phyloP scores from a whole-genome alignment of 30 jellyfish, hydroid and myxozoan species.

The Morbakka virulenta region DNA sequence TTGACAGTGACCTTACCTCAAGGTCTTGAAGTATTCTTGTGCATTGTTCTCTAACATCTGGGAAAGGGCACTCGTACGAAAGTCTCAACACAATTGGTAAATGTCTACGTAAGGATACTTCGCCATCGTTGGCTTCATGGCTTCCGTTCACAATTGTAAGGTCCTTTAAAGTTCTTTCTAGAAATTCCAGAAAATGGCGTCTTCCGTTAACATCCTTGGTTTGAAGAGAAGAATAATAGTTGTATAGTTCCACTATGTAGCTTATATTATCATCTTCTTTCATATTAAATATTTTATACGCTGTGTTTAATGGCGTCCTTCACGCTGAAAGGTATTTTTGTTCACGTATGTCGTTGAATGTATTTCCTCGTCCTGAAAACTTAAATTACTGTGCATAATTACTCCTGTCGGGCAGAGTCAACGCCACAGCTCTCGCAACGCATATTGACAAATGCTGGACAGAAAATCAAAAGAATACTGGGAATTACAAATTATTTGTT shows the following conservation, averaged over 20 bases:
- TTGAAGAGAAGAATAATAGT: constrained; percentile 72
- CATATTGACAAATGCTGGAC: too few species aligned
- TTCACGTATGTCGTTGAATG: constrained; percentile 23
- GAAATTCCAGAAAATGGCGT: constrained; percentile 73
- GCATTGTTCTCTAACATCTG: constrained; percentile 89
- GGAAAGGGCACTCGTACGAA: constrained; percentile 90
- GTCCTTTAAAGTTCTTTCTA: constrained; percentile 68
- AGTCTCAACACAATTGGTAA: constrained; percentile 75
- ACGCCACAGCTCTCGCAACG: neutral
- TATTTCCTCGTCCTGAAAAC: too few species aligned
- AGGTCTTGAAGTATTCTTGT: constrained; percentile 74
- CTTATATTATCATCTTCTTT: constrained; percentile 59
- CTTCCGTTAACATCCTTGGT: constrained; percentile 81
- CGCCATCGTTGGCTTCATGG: constrained; percentile 25
- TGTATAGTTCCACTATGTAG: constrained; percentile 47
- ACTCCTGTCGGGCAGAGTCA: neutral
- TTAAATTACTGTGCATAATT: neutral
- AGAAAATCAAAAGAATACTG: neutral
- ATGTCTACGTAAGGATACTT: constrained; percentile 27
- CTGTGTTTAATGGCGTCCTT: neutral
- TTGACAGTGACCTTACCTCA: constrained; percentile 63
- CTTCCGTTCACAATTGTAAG: constrained; percentile 38
- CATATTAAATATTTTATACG: constrained; percentile 54
- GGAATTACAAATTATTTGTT: too few species aligned
- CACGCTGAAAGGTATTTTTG: neutral